Conservation (phyloP, 2,797 vertebrate genomes). For the Manis crassicaudata region DNA sequence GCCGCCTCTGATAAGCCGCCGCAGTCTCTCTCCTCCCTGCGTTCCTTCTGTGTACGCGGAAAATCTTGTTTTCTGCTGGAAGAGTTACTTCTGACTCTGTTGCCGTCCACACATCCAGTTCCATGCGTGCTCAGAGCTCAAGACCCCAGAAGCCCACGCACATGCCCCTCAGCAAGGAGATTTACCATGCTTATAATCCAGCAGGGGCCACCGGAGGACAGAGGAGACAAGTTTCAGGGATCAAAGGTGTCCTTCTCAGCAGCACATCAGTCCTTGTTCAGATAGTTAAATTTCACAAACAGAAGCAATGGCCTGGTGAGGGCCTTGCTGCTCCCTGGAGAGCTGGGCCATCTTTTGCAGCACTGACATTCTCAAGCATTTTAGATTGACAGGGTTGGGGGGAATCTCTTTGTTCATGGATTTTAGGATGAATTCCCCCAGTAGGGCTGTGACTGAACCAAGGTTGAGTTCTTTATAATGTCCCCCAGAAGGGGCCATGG, state of each 20-base stretch:
- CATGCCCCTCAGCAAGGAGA: too few species aligned
- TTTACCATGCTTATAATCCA: too few species aligned
- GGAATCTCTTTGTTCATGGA: background rate
- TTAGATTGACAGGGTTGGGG: background rate
- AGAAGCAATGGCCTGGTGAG: background rate
- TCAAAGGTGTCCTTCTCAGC: background rate
- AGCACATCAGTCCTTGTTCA: background rate
- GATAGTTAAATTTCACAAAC: background rate
- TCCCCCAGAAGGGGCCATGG: background rate
- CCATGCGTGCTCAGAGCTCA: fast-evolving
- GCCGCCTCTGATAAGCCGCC: fast-evolving
- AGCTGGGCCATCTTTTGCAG: background rate
- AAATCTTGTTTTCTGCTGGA: background rate
- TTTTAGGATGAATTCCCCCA: background rate
- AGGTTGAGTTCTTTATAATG: background rate
- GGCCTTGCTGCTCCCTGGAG: background rate
- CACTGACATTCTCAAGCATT: background rate
- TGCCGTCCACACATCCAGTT: too few species aligned
- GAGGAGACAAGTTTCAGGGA: background rate
- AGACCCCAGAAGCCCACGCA: background rate
- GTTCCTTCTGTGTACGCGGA: fast-evolving
- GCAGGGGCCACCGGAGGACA: too few species aligned
- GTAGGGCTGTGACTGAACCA: background rate
- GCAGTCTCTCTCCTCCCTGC: background rate
- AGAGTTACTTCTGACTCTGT: background rate